Conservation (phyloP, 2,888 invertebrate species). For the Ormyrus thymus region DNA sequence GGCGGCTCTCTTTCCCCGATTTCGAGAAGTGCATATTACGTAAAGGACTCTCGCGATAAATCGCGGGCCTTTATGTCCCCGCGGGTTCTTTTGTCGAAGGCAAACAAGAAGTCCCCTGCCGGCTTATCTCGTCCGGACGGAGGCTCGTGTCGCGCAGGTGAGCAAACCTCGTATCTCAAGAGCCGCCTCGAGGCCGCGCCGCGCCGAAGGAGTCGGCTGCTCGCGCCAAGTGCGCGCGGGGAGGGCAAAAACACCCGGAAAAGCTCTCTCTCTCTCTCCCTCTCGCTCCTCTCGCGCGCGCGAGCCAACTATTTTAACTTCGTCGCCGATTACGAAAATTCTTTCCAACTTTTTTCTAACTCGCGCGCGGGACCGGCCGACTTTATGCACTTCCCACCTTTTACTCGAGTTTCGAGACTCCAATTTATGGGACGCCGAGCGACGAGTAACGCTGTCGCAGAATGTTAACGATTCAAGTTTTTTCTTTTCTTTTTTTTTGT, state of each 20-base stretch:
- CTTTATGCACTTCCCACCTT: not conserved
- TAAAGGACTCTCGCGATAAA: conserved; percentile 48
- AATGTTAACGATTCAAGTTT: conserved; percentile 14
- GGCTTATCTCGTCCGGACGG: conserved; percentile 52
- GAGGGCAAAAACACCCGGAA: not conserved
- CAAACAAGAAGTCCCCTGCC: conserved; percentile 49
- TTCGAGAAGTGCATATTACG: conserved; percentile 45
- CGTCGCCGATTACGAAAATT: conserved; percentile 19
- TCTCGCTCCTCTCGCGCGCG: not conserved
- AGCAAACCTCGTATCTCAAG: conserved; percentile 52
- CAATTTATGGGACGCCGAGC: conserved; percentile 17
- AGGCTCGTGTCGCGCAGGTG: conserved; percentile 49
- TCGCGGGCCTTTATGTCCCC: conserved; percentile 26
- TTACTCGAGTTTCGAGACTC: not conserved
- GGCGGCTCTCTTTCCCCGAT: not conserved
- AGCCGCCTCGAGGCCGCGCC: conserved; percentile 25
- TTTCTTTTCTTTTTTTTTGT: not conserved
- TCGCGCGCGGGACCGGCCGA: not conserved
- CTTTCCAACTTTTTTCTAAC: conserved; percentile 2
- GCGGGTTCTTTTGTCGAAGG: conserved; percentile 47
- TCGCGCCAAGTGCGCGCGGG: conserved; percentile 28
- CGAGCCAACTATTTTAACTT: conserved; percentile 37
- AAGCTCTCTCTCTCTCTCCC: not conserved
- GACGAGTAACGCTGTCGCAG: conserved; percentile 3
- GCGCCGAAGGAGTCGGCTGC: conserved; percentile 16